Base-by-base conservation (phyloP, 37 sponge, comb jelly and placozoan genomes). In the Beroe forskalii region DNA sequence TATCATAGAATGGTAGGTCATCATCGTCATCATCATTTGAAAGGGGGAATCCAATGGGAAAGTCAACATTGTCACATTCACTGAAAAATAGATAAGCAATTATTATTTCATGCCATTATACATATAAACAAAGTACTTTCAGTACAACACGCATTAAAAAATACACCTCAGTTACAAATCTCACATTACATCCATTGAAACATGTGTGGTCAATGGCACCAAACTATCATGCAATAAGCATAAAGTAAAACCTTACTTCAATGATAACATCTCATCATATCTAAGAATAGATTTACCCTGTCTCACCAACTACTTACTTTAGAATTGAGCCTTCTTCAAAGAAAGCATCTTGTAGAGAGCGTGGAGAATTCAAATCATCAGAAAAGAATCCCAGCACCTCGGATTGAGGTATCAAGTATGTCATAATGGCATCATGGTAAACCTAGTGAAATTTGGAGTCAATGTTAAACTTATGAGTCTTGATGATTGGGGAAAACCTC, bases 281-380 rank as follows among this genome's bases (percentile, higher is more conserved):
- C 9, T 55, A 55, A 64, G 22, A 24, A 24, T 14, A 8, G 28
- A n/a, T n/a, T n/a, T n/a, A n/a, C n/a, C n/a, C n/a, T n/a, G n/a
- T n/a, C n/a, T n/a, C n/a, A n/a, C n/a, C n/a, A 38, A 4, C 6
- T 31, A 72, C 55, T 43, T 44, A 80, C 86, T 44, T 80, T 35
- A 44, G 35, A 9, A 23, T 32, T 23, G 22, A 23, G 27, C 55
- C 35, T 44, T 80, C 86, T 19, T 80, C 86, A 43, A 80, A 80
- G 86, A 80, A 80, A 80, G 86, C 44, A 44, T 80, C 86, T 25
- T 80, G 86, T 32, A 80, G 86, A 42, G 86, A 80, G 44, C 27
- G 28, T 27, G 86, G 3, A 37, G 86, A 80, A 44, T 25, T 80
- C 40, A 80, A 6, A 80, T 80, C 86, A 25, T 80, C 86, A 44